These are phyloP conservation scores for Neoniphon sammara DNA, from an alignment of 2,797 vertebrate species.

Conservation along the genomic window DNA sequence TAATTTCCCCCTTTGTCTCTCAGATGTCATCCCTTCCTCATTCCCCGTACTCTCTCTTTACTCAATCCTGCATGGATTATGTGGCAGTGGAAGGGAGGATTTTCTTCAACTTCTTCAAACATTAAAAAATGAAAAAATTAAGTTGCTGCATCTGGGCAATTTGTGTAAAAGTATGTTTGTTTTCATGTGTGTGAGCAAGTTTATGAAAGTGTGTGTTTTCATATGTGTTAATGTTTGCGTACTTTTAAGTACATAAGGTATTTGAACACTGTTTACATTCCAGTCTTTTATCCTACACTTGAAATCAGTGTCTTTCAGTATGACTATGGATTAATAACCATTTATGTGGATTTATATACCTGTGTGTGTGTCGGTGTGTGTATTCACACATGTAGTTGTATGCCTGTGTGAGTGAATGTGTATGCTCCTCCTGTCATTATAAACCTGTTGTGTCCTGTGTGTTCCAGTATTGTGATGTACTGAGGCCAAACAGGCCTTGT, in stretches of 20 bases:
- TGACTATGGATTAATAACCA: background rate
- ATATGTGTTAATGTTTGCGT: background rate
- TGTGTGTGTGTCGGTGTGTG: background rate
- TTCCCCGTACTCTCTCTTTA: background rate
- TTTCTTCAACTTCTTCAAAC: slow-evolving; percentile 34
- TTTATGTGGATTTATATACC: background rate
- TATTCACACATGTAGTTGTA: no score
- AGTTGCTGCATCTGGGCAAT: slow-evolving; percentile 7
- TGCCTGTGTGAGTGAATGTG: background rate
- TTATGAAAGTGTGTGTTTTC: background rate
- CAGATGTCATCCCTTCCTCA: background rate
- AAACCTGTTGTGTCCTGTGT: slow-evolving; percentile 72
- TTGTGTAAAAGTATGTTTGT: background rate
- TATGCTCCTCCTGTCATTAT: slow-evolving; percentile 21
- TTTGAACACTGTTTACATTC: background rate
- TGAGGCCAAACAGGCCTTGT: slow-evolving; percentile 73
- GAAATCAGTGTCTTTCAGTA: background rate
- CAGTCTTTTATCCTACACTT: background rate
- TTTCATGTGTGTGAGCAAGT: background rate
- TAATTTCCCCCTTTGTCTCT: background rate
- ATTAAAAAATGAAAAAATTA: slow-evolving; percentile 43
- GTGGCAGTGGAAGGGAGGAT: slow-evolving; percentile 21
- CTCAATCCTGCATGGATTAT: slow-evolving; percentile 33
- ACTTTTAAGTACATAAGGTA: background rate
- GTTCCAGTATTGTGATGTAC: slow-evolving; percentile 84